Conservation (phyloP, 2,797 vertebrate species). For the Pitangus sulphuratus region DNA sequence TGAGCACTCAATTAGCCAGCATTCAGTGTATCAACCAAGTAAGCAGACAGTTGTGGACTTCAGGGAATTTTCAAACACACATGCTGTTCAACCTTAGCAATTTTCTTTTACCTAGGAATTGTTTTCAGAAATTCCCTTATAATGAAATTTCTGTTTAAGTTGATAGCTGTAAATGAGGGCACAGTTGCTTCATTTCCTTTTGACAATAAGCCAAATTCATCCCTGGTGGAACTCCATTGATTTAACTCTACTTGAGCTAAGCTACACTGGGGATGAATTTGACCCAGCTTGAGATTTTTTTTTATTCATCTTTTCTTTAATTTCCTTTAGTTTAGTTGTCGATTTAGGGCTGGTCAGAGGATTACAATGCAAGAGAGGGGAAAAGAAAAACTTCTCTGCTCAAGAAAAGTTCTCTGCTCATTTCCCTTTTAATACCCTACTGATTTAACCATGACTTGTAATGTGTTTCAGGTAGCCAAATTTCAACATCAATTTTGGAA, state of each 20-base stretch:
- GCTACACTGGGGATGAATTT: constrained; percentile 65
- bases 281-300: constrained; percentile 48
- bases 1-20: constrained; percentile 14
- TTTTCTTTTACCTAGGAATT: constrained; percentile 68
- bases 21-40: constrained; percentile 3
- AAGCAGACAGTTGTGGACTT: constrained; percentile 55
- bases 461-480: constrained; percentile 69
- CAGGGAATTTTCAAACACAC: constrained; percentile 47
- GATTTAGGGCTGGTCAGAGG: constrained; percentile 56
- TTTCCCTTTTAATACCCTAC: constrained; percentile 69
- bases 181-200: constrained; percentile 72
- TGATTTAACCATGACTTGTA: constrained; percentile 61
- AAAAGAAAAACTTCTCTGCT: constrained; percentile 52
- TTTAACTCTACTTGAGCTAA: constrained; percentile 65
- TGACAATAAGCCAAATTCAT: constrained; percentile 69
- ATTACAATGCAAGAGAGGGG: constrained; percentile 50
- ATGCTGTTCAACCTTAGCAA: constrained; percentile 43
- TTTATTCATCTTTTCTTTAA: constrained; percentile 67
- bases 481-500: constrained; percentile 69
- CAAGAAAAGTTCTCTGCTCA: constrained; percentile 8
- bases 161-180: constrained; percentile 70
- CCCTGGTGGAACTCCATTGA: constrained; percentile 65
- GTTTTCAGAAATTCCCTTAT: constrained; percentile 68
- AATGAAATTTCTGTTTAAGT: constrained; percentile 71
- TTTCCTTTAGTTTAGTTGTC: constrained; percentile 68